Evolutionary conservation across 1,140 invertebrate genomes (phyloP).

Genomic region (Drosophila dunni): DNA sequence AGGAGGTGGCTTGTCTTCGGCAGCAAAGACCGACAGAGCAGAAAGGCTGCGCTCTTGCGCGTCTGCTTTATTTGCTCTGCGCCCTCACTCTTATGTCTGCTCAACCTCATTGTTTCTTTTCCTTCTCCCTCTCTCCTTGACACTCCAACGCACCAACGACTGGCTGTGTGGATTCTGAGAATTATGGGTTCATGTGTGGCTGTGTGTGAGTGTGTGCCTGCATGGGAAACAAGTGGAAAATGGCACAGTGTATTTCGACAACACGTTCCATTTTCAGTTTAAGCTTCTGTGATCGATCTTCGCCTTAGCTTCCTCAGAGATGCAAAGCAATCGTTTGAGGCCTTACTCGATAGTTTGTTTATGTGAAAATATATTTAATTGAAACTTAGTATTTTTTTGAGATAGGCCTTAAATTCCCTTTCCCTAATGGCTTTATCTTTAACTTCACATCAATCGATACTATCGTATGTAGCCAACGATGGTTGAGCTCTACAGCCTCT

Average conservation of each 20-base stretch:
- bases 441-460: too few species aligned
- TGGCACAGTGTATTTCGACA: constrained; percentile 47
- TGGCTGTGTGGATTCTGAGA: constrained; percentile 50
- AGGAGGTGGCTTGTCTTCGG: constrained; percentile 28
- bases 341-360: too few species aligned
- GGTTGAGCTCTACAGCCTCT: neutral
- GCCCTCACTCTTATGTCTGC: neutral
- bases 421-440: too few species aligned
- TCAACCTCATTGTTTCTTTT: too few species aligned
- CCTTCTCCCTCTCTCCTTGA: constrained; percentile 3
- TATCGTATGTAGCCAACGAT: too few species aligned
- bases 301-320: neutral
- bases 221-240: constrained; percentile 58
- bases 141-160: neutral
- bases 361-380: too few species aligned
- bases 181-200: constrained; percentile 59
- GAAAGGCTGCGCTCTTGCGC: constrained; percentile 15
- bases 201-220: constrained; percentile 6
- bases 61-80: constrained; percentile 37
- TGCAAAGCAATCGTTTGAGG: too few species aligned
- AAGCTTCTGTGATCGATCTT: constrained; percentile 65
- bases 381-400: too few species aligned
- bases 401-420: too few species aligned
- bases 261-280: constrained; percentile 56
- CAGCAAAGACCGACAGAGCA: constrained; percentile 1